Base-by-base conservation (phyloP, 2,113 vertebrate genomes). In the Scomber scombrus region DNA sequence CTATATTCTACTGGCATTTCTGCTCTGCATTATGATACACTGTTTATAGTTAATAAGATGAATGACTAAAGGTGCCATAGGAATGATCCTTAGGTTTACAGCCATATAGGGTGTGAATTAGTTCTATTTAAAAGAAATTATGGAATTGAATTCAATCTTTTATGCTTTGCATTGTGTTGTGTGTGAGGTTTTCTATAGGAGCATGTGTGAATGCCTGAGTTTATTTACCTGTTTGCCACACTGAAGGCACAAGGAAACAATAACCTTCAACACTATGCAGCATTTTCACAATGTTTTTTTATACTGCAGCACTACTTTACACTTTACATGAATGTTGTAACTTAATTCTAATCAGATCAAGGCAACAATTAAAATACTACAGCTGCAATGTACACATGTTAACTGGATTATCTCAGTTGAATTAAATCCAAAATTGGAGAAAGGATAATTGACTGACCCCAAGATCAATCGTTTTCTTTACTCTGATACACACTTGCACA, bases 1-100 rank as follows among this genome's bases (percentile, higher is more conserved):
- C 47, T 69, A 64, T 86, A 56, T 76, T 82, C 78, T 45, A 13
- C 40, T 75, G 79, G 60, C 77, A 84, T 80, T 86, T 83, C 73
- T 69, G 74, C 47, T 19, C 45, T 60, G 50, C 14, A 75, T 72
- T 75, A 67, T 69, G 56, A 58, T 66, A 74, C n/a, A 68, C 40
- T 49, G 52, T 71, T 34, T 75, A 47, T 72, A 43, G 31, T 81
- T 55, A 67, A 51, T 63, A 65, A 66, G 55, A 60, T 58, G 15
- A 64, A 75, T 10, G 18, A 58, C 55, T 63, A 7, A 58, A 80
- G 49, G 72, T 45, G 45, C 15, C 31, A 2, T 46, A 45, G n/a
- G 45, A 31, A 34, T 49, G 23, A 72, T 83, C 18, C 43, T 45
- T 16, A 50, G 51, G 18, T 46, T 62, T 49, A 55, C 14, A 54